Base-by-base conservation (phyloP, 2,113 vertebrate species). In the Brienomyrus longianalis region DNA sequence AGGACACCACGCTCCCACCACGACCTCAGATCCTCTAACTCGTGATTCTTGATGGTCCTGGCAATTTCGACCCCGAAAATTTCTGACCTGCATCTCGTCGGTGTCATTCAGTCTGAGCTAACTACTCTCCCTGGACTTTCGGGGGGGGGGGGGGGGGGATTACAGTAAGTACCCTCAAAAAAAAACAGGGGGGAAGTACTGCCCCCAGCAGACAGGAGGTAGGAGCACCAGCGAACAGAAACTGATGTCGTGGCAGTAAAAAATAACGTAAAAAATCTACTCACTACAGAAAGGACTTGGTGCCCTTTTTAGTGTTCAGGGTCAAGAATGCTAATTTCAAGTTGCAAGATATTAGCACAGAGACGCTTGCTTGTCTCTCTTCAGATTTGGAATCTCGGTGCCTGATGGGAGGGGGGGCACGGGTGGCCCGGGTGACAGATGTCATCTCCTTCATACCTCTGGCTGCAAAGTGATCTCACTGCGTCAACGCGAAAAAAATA, bases 141-240 rank as follows among this genome's bases (percentile, higher is more conserved):
- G 91, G 92, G 92, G 92, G n/a, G n/a, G 23, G 35, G 35, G 35
- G 35, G 35, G 39, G 39, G 31, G 1, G 31, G 0, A 31, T 31
- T 31, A 31, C 31, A 31, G 31, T 93, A 95, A 95, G 94, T 91
- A 92, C 62, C 88, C 66, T 93, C 92, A 93, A 96, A 95, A 93
- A 92, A 92, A 95, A 94, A 92, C 90, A 93, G 92, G 92, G 93
- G 92, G 92, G 91, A 95, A 94, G 95, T 94, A 94, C 52, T 70
- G 27, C 27, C 90, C 90, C 92, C 77, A 90, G 43, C 86, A 90
- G 90, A 50, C 90, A 87, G 51, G 19, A 8, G 21, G 43, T 17
- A 19, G 86, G 3, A 56, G 31, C 51, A 54, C 50, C 3, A 17
- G 15, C 1, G 19, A n/a, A 86, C 19, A 52, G 6, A 19, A 86